Conservation (phyloP, 2,888 invertebrate species). For the Spodoptera littoralis region DNA sequence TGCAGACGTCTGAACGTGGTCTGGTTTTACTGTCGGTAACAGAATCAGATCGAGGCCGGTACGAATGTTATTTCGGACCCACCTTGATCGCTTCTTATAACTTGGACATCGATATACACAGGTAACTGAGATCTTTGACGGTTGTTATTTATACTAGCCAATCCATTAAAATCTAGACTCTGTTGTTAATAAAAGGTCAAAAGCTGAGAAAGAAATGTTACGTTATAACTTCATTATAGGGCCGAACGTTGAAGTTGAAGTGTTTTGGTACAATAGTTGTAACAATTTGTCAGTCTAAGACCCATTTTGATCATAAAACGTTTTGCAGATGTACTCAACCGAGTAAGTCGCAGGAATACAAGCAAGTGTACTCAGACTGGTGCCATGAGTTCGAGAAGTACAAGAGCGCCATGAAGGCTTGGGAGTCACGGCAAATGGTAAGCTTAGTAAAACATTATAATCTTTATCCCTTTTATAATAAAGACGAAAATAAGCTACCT, state of each 20-base stretch:
- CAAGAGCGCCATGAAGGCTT: conserved; percentile 90
- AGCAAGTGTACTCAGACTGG: conserved; percentile 92
- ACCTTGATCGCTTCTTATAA: conserved; percentile 89
- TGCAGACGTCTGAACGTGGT: conserved; percentile 89
- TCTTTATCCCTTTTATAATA: not conserved
- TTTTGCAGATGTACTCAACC: conserved; percentile 87
- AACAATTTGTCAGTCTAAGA: too few species aligned
- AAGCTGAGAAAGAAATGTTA: too few species aligned
- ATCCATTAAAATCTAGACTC: not conserved
- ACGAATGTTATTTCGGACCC: conserved; percentile 89
- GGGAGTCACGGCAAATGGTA: conserved; percentile 90
- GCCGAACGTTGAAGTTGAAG: too few species aligned
- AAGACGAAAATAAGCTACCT: too few species aligned
- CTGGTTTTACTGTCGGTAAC: conserved; percentile 89
- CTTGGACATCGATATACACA: conserved; percentile 89
- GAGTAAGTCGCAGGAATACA: conserved; percentile 88
- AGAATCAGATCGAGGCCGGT: conserved; percentile 89
- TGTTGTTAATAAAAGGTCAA: too few species aligned
- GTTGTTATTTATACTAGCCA: not conserved
- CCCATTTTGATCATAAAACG: not conserved
- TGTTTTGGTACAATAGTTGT: too few species aligned
- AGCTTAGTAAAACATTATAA: conserved; percentile 51
- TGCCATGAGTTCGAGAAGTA: conserved; percentile 92
- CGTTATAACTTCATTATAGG: too few species aligned
- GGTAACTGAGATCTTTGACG: conserved; percentile 63